These are phyloP conservation scores for Cynoglossus semilaevis DNA, from an alignment of 2,113 vertebrate genomes.

Conservation along the genomic window DNA sequence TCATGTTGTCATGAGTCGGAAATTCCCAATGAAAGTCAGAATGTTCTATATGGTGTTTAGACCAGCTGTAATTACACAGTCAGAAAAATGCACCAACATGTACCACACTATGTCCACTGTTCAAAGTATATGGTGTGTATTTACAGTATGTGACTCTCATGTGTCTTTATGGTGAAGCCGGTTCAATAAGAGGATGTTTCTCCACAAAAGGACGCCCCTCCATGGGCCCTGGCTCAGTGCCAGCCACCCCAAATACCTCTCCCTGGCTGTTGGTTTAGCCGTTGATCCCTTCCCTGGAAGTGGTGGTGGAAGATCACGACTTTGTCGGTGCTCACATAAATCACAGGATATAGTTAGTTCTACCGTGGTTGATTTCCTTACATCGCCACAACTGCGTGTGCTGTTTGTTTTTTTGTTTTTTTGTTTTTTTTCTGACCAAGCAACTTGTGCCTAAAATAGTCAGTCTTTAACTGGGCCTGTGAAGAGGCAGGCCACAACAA, in stretches of 20 bases:
- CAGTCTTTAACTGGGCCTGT: conserved; percentile 24
- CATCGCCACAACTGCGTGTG: conserved; percentile 19
- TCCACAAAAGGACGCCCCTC: conserved; percentile 55
- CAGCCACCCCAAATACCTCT: conserved; percentile 57
- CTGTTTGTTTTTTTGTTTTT: background rate
- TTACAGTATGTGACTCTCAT: conserved; percentile 11
- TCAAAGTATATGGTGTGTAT: too few species aligned
- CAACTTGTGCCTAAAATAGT: conserved; percentile 41
- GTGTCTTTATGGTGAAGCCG: conserved; percentile 41
- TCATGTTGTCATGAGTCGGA: background rate
- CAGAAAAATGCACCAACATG: background rate
- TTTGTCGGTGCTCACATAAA: conserved; percentile 39
- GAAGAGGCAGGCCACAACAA: conserved; percentile 33
- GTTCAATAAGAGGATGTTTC: conserved; percentile 52
- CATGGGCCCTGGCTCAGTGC: conserved; percentile 53
- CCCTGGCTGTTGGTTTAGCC: conserved; percentile 68
- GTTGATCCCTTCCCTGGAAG: conserved; percentile 72
- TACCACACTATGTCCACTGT: too few species aligned
- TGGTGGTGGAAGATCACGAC: conserved; percentile 40
- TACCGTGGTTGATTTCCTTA: conserved; percentile 37
- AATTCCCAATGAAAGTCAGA: conserved; percentile 20
- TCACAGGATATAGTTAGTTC: conserved; percentile 52
- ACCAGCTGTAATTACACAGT: conserved; percentile 33
- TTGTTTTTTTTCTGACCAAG: conserved; percentile 23
- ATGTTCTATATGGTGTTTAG: too few species aligned